Percentiles rank a stretch among this genome's conserved stretches.
phyloP scores from a whole-genome alignment of 2,113 vertebrate species.

The Myotis yumanensis region DNA sequence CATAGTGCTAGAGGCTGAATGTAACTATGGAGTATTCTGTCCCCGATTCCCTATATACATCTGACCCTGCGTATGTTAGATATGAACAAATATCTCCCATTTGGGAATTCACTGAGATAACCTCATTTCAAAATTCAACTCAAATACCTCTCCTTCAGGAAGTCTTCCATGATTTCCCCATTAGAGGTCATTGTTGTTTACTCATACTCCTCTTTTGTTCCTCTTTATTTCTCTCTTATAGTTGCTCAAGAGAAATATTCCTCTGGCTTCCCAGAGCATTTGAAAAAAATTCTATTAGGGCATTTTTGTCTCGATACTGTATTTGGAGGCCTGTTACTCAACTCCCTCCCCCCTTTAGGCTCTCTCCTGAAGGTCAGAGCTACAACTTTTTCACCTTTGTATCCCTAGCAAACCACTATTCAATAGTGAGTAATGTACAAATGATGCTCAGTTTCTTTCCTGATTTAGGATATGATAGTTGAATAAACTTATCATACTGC shows the following conservation, averaged over 20 bases:
- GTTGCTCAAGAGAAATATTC: neutral
- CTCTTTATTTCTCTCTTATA: neutral
- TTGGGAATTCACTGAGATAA: neutral
- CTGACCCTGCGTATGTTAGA: neutral
- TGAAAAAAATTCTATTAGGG: neutral
- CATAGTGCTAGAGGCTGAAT: neutral
- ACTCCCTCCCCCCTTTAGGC: accelerated
- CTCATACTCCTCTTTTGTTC: neutral
- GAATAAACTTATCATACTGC: neutral
- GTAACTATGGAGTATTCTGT: neutral
- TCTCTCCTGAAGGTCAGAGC: neutral
- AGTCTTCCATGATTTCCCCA: neutral
- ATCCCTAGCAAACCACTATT: neutral
- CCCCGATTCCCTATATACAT: neutral
- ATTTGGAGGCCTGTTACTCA: neutral
- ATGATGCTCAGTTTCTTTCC: neutral
- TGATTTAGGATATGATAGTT: neutral
- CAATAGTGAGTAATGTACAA: neutral
- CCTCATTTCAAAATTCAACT: neutral
- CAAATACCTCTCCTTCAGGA: neutral
- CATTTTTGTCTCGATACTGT: neutral
- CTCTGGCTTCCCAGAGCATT: neutral
- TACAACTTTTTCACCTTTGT: neutral
- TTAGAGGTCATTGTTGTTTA: neutral
- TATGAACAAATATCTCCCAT: neutral